phyloP scores from a whole-genome alignment of 1,140 invertebrate genomes.

The Yoshiicerus persimilis region DNA sequence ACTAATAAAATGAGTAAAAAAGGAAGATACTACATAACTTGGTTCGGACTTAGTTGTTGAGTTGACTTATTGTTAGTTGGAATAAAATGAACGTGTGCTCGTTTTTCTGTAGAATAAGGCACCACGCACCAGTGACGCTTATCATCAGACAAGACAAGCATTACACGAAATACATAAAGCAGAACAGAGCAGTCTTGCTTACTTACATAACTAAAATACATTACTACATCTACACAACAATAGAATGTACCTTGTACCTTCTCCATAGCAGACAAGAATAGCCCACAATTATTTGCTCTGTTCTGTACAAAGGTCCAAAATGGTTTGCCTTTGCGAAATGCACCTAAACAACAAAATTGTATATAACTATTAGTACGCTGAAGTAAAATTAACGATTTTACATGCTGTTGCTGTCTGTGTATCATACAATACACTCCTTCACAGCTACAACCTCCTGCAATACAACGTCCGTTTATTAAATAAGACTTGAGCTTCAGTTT shows the following conservation, averaged over 20 bases:
- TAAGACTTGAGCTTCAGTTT: not conserved
- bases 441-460: too few relatives aligned
- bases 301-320: not conserved
- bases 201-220: not conserved
- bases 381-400: not conserved
- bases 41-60: not conserved
- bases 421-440: too few relatives aligned
- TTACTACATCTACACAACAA: not conserved
- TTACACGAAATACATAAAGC: not conserved
- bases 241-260: not conserved
- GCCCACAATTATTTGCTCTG: not conserved
- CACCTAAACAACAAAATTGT: too few relatives aligned
- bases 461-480: not conserved
- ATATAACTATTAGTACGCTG: too few relatives aligned
- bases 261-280: not conserved
- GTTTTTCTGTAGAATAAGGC: not conserved
- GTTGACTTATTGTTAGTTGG: not conserved
- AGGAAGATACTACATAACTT: not conserved
- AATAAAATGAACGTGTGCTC: slow-evolving; percentile 11
- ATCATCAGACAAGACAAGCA: slow-evolving; percentile 24
- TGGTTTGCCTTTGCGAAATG: too few relatives aligned
- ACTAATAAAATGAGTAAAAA: not conserved
- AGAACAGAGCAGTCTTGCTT: not conserved
- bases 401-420: not conserved
- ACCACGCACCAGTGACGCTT: slow-evolving; percentile 5